Percentiles rank a stretch among this genome's conserved stretches.
Evolutionary conservation across 1,140 invertebrate species (phyloP).

Genomic region (Argopecten irradians): DNA sequence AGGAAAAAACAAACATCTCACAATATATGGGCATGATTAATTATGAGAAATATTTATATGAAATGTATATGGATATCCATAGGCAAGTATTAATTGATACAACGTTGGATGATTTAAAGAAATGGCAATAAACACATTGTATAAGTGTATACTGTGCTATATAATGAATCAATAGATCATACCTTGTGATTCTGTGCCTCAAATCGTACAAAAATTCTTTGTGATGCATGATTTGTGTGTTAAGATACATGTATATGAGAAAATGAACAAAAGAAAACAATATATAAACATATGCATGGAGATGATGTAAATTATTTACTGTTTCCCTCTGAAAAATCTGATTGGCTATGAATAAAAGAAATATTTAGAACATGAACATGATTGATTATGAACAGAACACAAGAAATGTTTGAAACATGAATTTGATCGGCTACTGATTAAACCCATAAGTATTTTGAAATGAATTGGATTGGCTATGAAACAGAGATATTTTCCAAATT

Average conservation of each 20-base stretch:
- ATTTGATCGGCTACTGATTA: not conserved
- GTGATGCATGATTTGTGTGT: not conserved
- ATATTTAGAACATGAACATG: not conserved
- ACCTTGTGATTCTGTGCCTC: not conserved
- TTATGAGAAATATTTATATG: too few relatives aligned
- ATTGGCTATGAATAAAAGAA: not conserved
- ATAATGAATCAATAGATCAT: not conserved
- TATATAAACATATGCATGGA: too few relatives aligned
- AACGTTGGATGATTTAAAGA: not conserved
- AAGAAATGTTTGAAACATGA: not conserved
- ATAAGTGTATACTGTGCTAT: too few relatives aligned
- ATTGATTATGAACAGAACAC: too few relatives aligned
- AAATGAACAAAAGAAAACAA: not conserved
- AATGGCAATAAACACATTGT: not conserved
- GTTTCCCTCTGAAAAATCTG: not conserved
- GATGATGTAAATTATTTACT: too few relatives aligned
- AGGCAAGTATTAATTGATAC: too few relatives aligned
- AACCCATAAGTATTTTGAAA: not conserved
- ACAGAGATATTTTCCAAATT: not conserved
- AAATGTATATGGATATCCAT: too few relatives aligned
- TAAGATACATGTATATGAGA: not conserved
- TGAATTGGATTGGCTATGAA: not conserved
- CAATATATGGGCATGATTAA: too few relatives aligned
- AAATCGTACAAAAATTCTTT: not conserved
- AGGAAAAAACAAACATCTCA: too few relatives aligned